Evolutionary conservation across 53 echinoderm and acorn worm genomes (phyloP), one percentile per base, ranked within the genome.

Genomic region (Zoroaster sp.): DNA sequence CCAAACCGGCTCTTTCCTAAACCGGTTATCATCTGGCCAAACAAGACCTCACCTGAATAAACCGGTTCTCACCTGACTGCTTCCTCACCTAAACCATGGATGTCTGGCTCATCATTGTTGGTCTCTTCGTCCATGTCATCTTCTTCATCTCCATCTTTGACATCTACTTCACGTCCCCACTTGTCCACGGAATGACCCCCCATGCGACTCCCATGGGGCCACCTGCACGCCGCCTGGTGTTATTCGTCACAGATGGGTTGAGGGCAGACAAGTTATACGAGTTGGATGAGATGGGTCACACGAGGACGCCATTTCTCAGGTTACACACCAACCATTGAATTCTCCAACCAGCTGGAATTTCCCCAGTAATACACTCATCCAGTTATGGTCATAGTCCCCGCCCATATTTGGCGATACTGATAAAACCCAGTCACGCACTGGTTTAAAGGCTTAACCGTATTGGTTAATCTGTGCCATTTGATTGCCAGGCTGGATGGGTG

Each of bases 161-260:
- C 89, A 99, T 99, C 65, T 99, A 99, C 87, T 99, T 99, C 83
- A 96, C 99, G 25, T 99, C 99, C 12, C 99, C 99, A 1, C 78
- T 99, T 78, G 99, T 99, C 39, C 99, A 99, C 74, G 99, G 99
- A 35, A 99, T 99, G 99, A 93, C 96, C 7, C 96, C 99, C 11
- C 75, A 92, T 46, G 18, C 86, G 17, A 93, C 94, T 28, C 71
- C 82, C 13, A 37, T 91, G 35, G 74, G 89, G 33, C 94, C 99
- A n/a, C 99, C 99, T 1, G 99, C 99, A 21, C 93, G 90, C 70
- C 91, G 99, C 44, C 89, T 99, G 46, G 99, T 99, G 33, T 87
- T 99, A 35, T 94, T 99, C 74, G 99, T 99, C 2, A 94, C 93
- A n/a, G 99, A 99, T 90, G 99, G 99, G 40, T 88, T 99, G 55